phyloP scores from a whole-genome alignment of 2,888 invertebrate genomes.

The Drosophila anomelani region DNA sequence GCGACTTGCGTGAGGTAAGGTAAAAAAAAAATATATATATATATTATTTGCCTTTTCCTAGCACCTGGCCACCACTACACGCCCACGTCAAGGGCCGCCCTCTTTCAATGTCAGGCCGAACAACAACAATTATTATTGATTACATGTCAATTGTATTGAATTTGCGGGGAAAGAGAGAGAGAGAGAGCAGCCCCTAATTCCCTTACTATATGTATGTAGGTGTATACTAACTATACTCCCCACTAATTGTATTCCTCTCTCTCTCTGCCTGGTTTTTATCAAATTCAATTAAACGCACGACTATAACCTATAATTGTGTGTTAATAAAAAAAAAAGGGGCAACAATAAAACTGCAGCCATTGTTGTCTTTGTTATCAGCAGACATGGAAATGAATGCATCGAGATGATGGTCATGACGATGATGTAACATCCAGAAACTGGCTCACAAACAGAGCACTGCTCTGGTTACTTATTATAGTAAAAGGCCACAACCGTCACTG shows the following conservation, averaged over 20 bases:
- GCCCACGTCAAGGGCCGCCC: slow-evolving; percentile 20
- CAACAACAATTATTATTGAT: slow-evolving; percentile 73
- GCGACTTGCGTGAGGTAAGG: slow-evolving; percentile 53
- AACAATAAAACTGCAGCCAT: slow-evolving; percentile 24
- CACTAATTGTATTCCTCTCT: slow-evolving; percentile 36
- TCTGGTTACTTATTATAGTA: slow-evolving; percentile 8
- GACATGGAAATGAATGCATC: slow-evolving; percentile 33
- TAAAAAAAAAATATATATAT: background rate
- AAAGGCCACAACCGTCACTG: slow-evolving; percentile 3
- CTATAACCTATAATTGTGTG: slow-evolving; percentile 58
- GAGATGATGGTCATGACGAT: slow-evolving; percentile 13
- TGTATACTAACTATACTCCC: background rate
- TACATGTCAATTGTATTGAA: slow-evolving; percentile 70
- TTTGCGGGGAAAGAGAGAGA: slow-evolving; percentile 20
- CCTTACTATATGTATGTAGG: slow-evolving; percentile 1
- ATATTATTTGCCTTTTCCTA: slow-evolving; percentile 23
- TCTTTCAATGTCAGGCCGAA: slow-evolving; percentile 63
- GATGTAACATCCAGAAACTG: slow-evolving; percentile 37
- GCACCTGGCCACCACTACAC: slow-evolving; percentile 12
- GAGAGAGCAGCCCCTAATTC: slow-evolving; percentile 20
- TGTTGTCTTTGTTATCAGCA: slow-evolving; percentile 38
- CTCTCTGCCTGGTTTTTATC: slow-evolving; percentile 41
- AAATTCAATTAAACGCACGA: slow-evolving; percentile 71
- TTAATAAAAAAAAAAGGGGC: slow-evolving; percentile 15
- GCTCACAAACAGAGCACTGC: background rate